Evolutionary conservation across 1,140 invertebrate genomes (phyloP).

Genomic region (Vanessa atalanta): DNA sequence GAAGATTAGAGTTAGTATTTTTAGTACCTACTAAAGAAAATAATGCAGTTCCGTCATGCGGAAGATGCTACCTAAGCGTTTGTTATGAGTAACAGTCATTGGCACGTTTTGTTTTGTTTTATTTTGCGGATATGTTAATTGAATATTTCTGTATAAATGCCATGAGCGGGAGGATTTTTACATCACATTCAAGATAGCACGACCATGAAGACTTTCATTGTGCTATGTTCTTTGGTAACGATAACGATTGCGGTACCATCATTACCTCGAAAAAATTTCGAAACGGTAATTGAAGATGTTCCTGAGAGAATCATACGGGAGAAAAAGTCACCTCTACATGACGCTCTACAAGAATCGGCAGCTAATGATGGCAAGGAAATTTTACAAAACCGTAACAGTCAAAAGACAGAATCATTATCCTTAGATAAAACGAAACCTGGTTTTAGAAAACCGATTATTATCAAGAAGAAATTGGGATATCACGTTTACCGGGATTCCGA

Average conservation of each 20-base stretch:
- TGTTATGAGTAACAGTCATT: constrained; percentile 29
- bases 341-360: constrained; percentile 27
- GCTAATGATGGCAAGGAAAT: constrained; percentile 28
- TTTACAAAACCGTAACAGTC: background rate
- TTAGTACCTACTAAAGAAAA: background rate
- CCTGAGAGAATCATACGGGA: constrained; percentile 45
- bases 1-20: too few relatives aligned
- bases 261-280: constrained; percentile 34
- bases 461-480: constrained; percentile 62
- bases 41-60: constrained; percentile 26
- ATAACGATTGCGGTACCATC: constrained; percentile 56
- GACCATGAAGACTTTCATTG: constrained; percentile 66
- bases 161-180: constrained; percentile 30
- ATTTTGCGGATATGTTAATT: constrained; percentile 26
- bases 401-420: constrained; percentile 9
- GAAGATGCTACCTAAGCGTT: constrained; percentile 49
- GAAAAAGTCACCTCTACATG: constrained; percentile 50
- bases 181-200: constrained; percentile 53
- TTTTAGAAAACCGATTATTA: constrained; percentile 58
- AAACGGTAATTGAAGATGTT: constrained; percentile 25
- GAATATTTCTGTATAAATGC: constrained; percentile 65
- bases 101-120: constrained; percentile 60
- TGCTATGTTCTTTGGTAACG: constrained; percentile 56
- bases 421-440: constrained; percentile 39
- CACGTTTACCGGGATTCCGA: constrained; percentile 59